phyloP scores from a whole-genome alignment of 2,797 vertebrate species.

The Cyprinella venusta region DNA sequence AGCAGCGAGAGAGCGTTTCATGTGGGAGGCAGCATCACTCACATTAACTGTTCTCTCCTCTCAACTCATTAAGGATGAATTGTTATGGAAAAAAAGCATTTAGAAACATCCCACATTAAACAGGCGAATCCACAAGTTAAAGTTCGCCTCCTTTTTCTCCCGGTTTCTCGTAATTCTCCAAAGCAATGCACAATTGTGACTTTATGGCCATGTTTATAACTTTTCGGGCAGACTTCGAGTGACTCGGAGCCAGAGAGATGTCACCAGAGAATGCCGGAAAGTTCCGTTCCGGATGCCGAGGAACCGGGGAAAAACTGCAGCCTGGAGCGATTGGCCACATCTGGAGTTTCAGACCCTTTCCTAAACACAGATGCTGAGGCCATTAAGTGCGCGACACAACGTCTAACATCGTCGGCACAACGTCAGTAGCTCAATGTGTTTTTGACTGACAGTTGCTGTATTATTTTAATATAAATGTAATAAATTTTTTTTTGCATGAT shows the following conservation, averaged over 20 bases:
- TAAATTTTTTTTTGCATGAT: background rate
- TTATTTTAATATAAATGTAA: background rate
- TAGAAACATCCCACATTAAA: slow-evolving; percentile 39
- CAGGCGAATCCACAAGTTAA: slow-evolving; percentile 25
- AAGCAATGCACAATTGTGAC: slow-evolving; percentile 30
- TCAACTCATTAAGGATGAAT: slow-evolving; percentile 41
- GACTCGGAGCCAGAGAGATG: slow-evolving; percentile 49
- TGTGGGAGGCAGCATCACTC: slow-evolving; percentile 41
- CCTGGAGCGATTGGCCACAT: slow-evolving; percentile 50
- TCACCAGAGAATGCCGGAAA: slow-evolving; percentile 50
- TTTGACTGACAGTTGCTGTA: background rate
- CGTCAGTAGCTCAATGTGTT: background rate
- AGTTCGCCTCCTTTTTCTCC: background rate
- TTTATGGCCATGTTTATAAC: slow-evolving; percentile 45
- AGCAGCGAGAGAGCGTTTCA: slow-evolving; percentile 7
- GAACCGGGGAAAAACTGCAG: slow-evolving; percentile 30
- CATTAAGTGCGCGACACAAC: background rate
- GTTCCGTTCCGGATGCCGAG: slow-evolving; percentile 48
- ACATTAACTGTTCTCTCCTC: slow-evolving; percentile 10
- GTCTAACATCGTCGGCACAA: background rate
- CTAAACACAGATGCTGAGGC: slow-evolving; percentile 6
- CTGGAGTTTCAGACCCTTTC: slow-evolving; percentile 38
- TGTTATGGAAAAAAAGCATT: slow-evolving; percentile 41
- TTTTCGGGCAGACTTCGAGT: slow-evolving; percentile 41
- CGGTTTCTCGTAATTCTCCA: slow-evolving; percentile 30